Base-by-base conservation (phyloP, 2,888 invertebrate species). In the Drosophila helvetica region DNA sequence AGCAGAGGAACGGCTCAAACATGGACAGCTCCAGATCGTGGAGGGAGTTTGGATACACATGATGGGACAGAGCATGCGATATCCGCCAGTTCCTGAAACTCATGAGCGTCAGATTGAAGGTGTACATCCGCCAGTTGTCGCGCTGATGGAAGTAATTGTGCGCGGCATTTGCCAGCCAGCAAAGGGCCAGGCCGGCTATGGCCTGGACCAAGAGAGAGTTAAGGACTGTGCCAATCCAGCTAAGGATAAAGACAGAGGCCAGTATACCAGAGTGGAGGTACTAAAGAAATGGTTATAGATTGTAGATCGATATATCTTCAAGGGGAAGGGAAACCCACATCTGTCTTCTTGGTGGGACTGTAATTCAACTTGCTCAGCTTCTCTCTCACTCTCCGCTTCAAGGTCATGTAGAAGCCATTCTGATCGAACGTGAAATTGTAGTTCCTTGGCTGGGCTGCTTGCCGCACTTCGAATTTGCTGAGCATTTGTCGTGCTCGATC, bases 141-240 rank as follows among this genome's bases (percentile, higher is more conserved):
- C 93, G 94, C 86, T 94, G 94, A 87, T 97, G 96, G 74, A 96
- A 94, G 86, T 94, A 97, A 90, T 96, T 97, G 89, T 97, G 96
- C 0, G 95, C 93, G 0, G 93, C 93, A 15, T 94, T 93, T 0
- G 93, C 91, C 0, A 94, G 91, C 93, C 94, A 93, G 0, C 93
- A 92, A 1, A 96, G 89, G 3, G 93, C 91, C 1, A 94, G 47
- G 0, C 94, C 96, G 27, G 94, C 93, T 7, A 94, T 12, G 1
- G 80, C 25, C 15, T 84, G 80, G 15, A 90, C 60, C 6, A 90
- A 71, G 17, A 75, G 84, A 6, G 83, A 88, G 48, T 89, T 86
- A 64, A 89, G 61, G 43, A 78, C 73, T 0, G 91, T 91, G 1
- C 91, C 86, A 2, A 87, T 66, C 38, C 79, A 52, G 17, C 89